Base-by-base conservation (phyloP, 2,888 invertebrate species). In the Fabriciana adippe region DNA sequence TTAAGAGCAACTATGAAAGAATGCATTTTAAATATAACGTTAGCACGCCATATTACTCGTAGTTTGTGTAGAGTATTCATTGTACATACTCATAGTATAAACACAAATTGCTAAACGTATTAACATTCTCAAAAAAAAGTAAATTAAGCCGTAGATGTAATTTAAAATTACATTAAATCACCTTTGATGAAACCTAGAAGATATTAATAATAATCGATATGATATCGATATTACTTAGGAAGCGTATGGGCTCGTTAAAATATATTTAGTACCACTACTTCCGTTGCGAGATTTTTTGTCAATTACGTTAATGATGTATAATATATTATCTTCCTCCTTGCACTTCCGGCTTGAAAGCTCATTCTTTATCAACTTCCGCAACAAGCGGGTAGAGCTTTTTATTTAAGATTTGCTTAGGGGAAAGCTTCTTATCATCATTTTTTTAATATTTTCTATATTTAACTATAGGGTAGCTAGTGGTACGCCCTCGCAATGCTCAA, bases 361-460 rank as follows among this genome's bases (percentile, higher is more conserved):
- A 54, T 60, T 54, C 56, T 64, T 54, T 66, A 59, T 48, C 55
- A 35, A 53, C 66, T 66, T 66, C 66, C 66, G 54, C 59, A 31
- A 11, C n/a, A 50, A n/a, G 60, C 50, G 6, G 31, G 60, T 41
- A 56, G 56, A 14, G 21, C 3, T 18, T 61, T 41, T 61, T 35
- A 35, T 31, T 51, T 51, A 51, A 51, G 6, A 61, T 51, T 51
- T 61, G 35, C 41, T 61, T 55, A 41, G 48, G 26, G 41, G 11
- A 26, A 26, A 15, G 14, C 48, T 18, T 4, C 41, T 61, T 61
- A 31, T 55, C 31, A 16, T 3, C 15, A 48, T 11, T 14, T 16
- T 26, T 35, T 18, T 16, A 35, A 60, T 50, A 50, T 41, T 8
- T 41, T 41, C 8, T 11, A 41, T 11, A 41, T 11, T 35, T 35